Conservation (phyloP, 2,888 invertebrate species). For the Mactromeris polynyma region DNA sequence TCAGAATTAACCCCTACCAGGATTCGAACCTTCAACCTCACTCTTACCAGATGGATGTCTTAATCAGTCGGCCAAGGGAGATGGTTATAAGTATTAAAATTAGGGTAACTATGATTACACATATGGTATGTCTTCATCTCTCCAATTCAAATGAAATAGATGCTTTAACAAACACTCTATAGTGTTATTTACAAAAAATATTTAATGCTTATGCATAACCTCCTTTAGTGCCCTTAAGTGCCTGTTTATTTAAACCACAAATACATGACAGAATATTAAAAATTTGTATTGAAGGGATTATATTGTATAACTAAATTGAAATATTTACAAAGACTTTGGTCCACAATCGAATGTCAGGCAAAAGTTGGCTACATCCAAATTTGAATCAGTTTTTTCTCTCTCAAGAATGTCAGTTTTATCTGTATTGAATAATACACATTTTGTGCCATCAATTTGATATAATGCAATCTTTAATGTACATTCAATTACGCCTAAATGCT, state of each 20-base stretch:
- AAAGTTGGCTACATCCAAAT: background rate
- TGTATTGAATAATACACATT: constrained; percentile 1
- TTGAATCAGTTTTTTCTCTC: background rate
- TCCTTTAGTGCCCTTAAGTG: background rate
- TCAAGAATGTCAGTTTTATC: background rate
- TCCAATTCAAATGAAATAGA: background rate
- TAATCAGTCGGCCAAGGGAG: too few relatives aligned
- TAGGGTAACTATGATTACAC: too few relatives aligned
- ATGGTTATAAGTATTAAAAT: too few relatives aligned
- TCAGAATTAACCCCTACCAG: too few relatives aligned
- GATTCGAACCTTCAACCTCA: too few relatives aligned
- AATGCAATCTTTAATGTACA: background rate
- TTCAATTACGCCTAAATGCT: background rate
- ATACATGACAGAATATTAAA: constrained; percentile 25
- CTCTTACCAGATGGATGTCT: too few relatives aligned
- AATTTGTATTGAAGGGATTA: constrained; percentile 24
- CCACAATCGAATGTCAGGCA: constrained; percentile 12
- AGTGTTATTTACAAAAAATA: background rate
- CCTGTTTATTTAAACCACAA: background rate
- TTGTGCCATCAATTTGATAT: background rate
- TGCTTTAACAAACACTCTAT: background rate
- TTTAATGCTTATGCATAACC: background rate
- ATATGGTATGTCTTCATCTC: background rate
- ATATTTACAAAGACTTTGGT: constrained; percentile 39
- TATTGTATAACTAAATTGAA: constrained; percentile 14